Evolutionary conservation across 2,797 vertebrate species (phyloP), one percentile per base, ranked within the genome.

Genomic region (Clarias laeviceps): DNA sequence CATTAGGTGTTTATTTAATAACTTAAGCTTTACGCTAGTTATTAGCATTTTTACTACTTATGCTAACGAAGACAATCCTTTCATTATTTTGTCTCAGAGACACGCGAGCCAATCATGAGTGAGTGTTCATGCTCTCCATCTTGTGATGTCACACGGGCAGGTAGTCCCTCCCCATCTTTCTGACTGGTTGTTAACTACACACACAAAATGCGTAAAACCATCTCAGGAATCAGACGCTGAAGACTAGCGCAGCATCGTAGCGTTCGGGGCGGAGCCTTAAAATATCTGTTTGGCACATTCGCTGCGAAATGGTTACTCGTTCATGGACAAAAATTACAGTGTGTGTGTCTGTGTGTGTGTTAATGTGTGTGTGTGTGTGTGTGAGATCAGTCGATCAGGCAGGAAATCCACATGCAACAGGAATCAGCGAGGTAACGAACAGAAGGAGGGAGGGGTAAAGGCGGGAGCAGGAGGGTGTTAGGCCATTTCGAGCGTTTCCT

Each of bases 321-420:
- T 76, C 50, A 76, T 18, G 1, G 54, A 57, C 50, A 76, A 76
- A 76, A 57, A 20, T 29, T 4, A 76, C 0, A 11, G 17, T 64
- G 77, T 80, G 77, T 80, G 57, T 79, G 77, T 45, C 34, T 40
- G 59, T 37, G 27, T 24, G 32, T 61, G 56, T 77, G 56, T 77
- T 54, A 56, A 45, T 74, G 73, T 61, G 76, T 61, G 76, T n/a
- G 57, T 37, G 57, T 70, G 69, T 70, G 59, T 78, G 87, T 88
- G 87, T 92, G 91, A 88, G 89, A 86, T 92, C 92, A 91, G 80
- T 56, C 17, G 3, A 74, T 93, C 93, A 93, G 92, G 93, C 94
- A 93, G 92, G 90, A 92, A 91, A 91, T 92, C 92, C 90, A 92
- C 96, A 96, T 96, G 97, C 96, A 95, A 91, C 90, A 82, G 82